These are phyloP conservation scores for Heliconius ethilla DNA, from an alignment of 2,888 invertebrate genomes.

Conservation along the genomic window DNA sequence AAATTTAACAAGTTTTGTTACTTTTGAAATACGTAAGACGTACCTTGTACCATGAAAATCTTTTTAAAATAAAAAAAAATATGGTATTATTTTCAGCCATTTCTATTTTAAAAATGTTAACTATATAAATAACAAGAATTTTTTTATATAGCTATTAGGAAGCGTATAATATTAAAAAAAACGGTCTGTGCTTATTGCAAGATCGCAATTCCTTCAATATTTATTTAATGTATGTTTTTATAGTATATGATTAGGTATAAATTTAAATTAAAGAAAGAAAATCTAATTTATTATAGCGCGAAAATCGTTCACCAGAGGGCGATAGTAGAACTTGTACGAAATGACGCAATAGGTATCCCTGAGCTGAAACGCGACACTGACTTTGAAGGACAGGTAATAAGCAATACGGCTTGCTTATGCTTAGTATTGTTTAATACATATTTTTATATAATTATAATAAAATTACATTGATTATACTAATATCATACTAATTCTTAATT, in stretches of 20 bases:
- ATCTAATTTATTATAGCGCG: neutral
- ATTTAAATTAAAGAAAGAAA: neutral
- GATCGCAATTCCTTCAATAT: neutral
- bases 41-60: no score
- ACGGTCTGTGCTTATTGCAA: no score
- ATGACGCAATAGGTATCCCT: slow-evolving; percentile 43
- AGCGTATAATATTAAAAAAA: no score
- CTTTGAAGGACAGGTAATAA: slow-evolving; percentile 1
- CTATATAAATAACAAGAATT: no score
- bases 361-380: slow-evolving; percentile 25
- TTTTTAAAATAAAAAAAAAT: no score
- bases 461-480: neutral
- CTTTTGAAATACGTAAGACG: no score
- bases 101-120: no score
- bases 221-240: no score
- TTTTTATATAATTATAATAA: neutral
- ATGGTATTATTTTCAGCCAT: no score
- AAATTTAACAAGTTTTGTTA: neutral
- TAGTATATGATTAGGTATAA: neutral
- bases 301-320: slow-evolving; percentile 50
- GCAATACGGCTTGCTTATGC: neutral
- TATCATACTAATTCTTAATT: no score
- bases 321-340: slow-evolving; percentile 64
- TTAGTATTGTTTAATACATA: neutral
- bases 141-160: no score